Evolutionary conservation across 2,888 invertebrate genomes (phyloP), one percentile per base, ranked within the genome.

Genomic region (Eupithecia subumbrata): DNA sequence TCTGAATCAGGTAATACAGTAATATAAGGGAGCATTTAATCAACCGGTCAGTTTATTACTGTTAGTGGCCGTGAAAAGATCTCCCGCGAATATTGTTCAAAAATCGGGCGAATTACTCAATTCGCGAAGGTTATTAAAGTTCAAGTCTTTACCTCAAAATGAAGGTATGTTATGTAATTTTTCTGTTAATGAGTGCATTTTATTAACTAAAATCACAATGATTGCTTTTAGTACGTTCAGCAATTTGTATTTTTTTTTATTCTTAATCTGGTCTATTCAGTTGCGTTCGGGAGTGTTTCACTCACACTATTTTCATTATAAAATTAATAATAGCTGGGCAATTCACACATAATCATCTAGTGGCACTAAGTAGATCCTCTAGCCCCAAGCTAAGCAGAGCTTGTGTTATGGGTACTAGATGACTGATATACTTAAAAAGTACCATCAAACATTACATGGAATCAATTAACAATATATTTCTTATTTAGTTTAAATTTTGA

Each of bases 91-190:
- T 3, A 14, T 14, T 60, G 25, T 25, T 14, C 22, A 25, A 12
- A 25, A 60, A 4, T 2, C 60, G 12, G 11, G 60, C 60, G 60
- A 56, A 56, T 56, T 56, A 22, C 11, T 22, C 16, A 52, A 52
- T 56, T 56, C 56, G 60, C 25, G 60, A 25, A 56, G 56, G 22
- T 56, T 56, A 56, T 56, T 22, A 22, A 60, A 25, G 14, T 60
- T 60, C 60, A 60, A 25, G 12, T 22, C 4, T 56, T 22, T 56
- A 60, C 60, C 60, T 25, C 60, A 25, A 25, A 25, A 60, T 60
- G 60, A 60, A 60, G 60, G 60, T 60, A 60, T 60, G 56, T 52
- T n/a, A n/a, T 18, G 45, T 8, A 48, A 48, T 52, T 52, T 52
- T n/a, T 52, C 52, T 52, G 52, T n/a, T n/a, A 52, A 5, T 16